phyloP scores from a whole-genome alignment of 2,888 invertebrate genomes.

The Napeogenes sylphis region DNA sequence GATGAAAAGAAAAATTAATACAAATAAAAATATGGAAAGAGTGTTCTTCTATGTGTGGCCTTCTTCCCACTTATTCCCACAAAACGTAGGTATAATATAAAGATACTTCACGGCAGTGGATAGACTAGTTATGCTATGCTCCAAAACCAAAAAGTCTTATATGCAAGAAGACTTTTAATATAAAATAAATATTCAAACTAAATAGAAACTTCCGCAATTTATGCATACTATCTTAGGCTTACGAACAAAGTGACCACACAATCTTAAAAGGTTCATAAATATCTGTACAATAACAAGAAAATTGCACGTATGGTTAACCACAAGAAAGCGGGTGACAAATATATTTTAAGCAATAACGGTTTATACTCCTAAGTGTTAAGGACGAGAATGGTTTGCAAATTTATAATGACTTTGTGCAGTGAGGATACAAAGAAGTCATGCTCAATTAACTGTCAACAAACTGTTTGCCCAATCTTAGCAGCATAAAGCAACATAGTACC shows the following conservation, averaged over 20 bases:
- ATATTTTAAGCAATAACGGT: constrained; percentile 8
- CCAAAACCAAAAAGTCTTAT: no score
- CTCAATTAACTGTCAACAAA: constrained; percentile 21
- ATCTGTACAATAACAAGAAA: constrained; percentile 24
- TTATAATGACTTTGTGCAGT: constrained; percentile 11
- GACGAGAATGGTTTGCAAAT: constrained; percentile 5
- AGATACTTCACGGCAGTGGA: no score
- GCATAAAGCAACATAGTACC: constrained; percentile 14
- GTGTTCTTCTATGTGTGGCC: no score
- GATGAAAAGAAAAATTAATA: no score
- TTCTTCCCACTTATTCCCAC: no score
- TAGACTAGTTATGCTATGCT: no score
- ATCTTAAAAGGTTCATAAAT: constrained; percentile 20
- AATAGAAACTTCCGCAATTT: not conserved
- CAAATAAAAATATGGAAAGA: no score
- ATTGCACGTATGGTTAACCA: constrained; percentile 17
- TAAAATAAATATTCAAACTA: no score
- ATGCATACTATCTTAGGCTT: not conserved
- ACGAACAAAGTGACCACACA: constrained; percentile 10
- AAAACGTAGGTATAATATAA: no score
- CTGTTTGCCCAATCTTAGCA: constrained; percentile 17
- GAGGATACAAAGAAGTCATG: constrained; percentile 16
- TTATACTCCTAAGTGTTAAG: constrained; percentile 8
- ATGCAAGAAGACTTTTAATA: no score
- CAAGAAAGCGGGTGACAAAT: constrained; percentile 3